These are phyloP conservation scores for Brachionus calyciflorus DNA, from an alignment of 1,140 invertebrate genomes.

Conservation along the genomic window DNA sequence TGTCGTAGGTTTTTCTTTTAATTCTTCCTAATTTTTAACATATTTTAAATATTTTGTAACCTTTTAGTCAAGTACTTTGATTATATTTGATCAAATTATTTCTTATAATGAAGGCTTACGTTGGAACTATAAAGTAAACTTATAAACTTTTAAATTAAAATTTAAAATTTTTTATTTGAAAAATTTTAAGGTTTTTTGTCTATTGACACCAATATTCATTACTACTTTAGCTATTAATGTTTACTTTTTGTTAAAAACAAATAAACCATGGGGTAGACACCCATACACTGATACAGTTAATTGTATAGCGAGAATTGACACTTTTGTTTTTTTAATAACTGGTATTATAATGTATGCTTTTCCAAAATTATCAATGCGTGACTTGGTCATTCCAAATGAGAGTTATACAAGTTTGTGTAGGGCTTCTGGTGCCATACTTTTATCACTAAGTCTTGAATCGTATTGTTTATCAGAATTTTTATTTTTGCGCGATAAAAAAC, in stretches of 20 bases:
- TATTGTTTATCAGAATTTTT: not conserved
- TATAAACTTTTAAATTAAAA: constrained; percentile 6
- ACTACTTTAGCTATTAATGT: not conserved
- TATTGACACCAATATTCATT: not conserved
- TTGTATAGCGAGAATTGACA: not conserved
- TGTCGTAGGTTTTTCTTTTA: not conserved
- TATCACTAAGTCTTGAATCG: constrained; percentile 18
- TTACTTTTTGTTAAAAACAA: not conserved
- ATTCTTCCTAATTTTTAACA: not conserved
- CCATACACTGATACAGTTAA: constrained; percentile 1
- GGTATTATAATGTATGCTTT: not conserved
- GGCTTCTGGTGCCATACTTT: not conserved
- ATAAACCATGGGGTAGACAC: constrained; percentile 5
- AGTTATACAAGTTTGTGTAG: not conserved
- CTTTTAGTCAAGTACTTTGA: not conserved
- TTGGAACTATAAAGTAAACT: not conserved
- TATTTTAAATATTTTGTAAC: not conserved
- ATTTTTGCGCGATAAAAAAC: not conserved
- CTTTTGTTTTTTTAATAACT: not conserved
- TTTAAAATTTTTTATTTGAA: not conserved
- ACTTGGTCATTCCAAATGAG: not conserved
- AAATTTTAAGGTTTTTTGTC: not conserved
- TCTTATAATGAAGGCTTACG: not conserved
- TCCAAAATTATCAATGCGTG: not conserved
- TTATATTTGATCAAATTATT: not conserved